These are phyloP conservation scores for Gonioctena quinquepunctata DNA, from an alignment of 1,140 invertebrate species.

Conservation along the genomic window DNA sequence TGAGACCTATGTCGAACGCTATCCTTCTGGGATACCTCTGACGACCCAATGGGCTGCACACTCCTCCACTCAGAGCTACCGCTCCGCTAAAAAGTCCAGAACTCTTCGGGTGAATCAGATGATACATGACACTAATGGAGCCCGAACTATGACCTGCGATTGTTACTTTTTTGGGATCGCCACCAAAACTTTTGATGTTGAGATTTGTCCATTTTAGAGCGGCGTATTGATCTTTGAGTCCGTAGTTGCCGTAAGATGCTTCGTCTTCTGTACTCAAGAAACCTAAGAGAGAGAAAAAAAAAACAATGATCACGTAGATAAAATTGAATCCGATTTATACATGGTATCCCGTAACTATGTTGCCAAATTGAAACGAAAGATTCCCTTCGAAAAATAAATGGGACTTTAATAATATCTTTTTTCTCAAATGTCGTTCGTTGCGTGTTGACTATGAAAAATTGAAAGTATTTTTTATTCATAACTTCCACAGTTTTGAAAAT, in stretches of 20 bases:
- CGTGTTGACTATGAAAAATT: no score
- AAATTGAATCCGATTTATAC: no score
- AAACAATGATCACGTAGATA: no score
- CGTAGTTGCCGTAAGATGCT: neutral
- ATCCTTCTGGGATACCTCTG: neutral
- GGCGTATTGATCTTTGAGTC: constrained; percentile 9
- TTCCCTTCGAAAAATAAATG: no score
- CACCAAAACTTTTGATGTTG: constrained; percentile 1
- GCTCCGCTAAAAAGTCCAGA: neutral
- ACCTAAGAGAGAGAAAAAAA: no score
- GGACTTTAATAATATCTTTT: no score
- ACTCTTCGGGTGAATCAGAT: constrained; percentile 68
- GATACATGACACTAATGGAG: constrained; percentile 59
- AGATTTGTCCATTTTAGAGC: neutral
- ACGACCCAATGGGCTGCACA: no score
- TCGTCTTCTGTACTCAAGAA: constrained; percentile 16
- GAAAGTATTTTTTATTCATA: no score
- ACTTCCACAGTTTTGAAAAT: no score
- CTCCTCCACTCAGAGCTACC: neutral
- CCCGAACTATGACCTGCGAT: neutral
- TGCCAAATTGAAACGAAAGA: no score
- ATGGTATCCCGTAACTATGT: no score
- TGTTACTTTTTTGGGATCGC: constrained; percentile 16
- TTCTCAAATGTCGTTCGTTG: no score
- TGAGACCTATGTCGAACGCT: neutral